Evolutionary conservation across 1,140 invertebrate species (phyloP).

Genomic region (Bombus pascuorum): DNA sequence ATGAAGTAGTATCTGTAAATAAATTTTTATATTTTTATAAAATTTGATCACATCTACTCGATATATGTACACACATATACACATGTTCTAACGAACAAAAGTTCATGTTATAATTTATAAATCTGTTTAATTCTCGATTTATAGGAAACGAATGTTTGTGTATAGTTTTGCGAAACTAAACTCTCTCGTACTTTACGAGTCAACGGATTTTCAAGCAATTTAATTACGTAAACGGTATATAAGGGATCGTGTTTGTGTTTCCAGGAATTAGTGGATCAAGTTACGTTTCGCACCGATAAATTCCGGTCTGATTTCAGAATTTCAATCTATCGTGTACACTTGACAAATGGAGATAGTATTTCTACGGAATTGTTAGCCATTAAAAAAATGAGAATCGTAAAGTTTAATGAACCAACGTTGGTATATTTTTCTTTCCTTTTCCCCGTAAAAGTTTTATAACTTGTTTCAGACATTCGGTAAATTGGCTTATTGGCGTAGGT

Average conservation of each 20-base stretch:
- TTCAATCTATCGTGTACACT: not conserved
- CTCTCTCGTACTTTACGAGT: not conserved
- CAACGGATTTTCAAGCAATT: not conserved
- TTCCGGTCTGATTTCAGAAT: not conserved
- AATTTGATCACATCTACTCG: too few species aligned
- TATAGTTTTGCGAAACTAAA: too few species aligned
- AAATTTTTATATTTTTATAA: too few species aligned
- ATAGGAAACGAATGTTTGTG: not conserved
- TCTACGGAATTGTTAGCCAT: not conserved
- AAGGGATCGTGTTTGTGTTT: not conserved
- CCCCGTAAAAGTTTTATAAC: too few species aligned
- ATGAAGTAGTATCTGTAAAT: too few species aligned
- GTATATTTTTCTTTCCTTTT: too few species aligned
- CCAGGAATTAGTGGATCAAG: not conserved
- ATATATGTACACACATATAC: too few species aligned
- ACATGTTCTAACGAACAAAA: too few species aligned
- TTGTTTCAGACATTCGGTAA: too few species aligned
- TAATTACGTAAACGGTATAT: not conserved
- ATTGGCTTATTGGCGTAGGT: too few species aligned
- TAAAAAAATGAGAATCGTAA: not conserved
- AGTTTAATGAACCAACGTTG: not conserved
- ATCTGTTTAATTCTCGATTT: not conserved
- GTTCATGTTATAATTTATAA: too few species aligned
- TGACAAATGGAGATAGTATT: not conserved
- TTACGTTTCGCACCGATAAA: not conserved